phyloP scores from a whole-genome alignment of 2,888 invertebrate species.

The Chymomyza fuscimana region DNA sequence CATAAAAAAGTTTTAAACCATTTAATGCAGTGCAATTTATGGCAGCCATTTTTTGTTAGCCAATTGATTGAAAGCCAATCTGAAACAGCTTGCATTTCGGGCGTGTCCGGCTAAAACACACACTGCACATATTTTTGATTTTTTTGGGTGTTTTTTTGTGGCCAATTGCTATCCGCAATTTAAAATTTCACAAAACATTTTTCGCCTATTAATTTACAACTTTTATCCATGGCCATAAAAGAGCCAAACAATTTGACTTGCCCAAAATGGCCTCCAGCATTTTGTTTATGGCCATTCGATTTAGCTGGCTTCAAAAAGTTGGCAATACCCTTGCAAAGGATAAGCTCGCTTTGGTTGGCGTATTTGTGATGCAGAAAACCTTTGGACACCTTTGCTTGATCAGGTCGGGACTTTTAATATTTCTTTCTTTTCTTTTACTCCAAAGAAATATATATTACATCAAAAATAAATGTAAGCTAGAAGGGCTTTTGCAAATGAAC shows the following conservation, averaged over 20 bases:
- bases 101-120: neutral
- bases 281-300: neutral
- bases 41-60: constrained; percentile 59
- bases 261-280: constrained; percentile 38
- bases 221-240: constrained; percentile 56
- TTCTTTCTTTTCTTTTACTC: no score
- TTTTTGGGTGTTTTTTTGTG: constrained; percentile 4
- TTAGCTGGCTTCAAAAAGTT: neutral
- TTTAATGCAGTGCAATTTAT: constrained; percentile 71
- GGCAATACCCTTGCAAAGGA: neutral
- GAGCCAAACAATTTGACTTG: constrained; percentile 46
- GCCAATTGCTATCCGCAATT: neutral
- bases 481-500: no score
- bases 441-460: no score
- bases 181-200: constrained; percentile 56
- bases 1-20: constrained; percentile 38
- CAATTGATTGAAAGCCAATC: constrained; percentile 65
- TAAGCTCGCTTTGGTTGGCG: neutral
- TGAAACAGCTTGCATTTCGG: neutral
- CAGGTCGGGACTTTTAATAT: no score
- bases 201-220: constrained; percentile 72
- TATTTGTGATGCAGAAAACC: neutral
- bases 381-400: no score
- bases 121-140: neutral
- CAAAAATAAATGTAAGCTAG: no score